A percentile compares a stretch with the other conserved stretches of the same genome.
Conservation (phyloP, 2,113 vertebrate species). For the Halichoeres trimaculatus region DNA sequence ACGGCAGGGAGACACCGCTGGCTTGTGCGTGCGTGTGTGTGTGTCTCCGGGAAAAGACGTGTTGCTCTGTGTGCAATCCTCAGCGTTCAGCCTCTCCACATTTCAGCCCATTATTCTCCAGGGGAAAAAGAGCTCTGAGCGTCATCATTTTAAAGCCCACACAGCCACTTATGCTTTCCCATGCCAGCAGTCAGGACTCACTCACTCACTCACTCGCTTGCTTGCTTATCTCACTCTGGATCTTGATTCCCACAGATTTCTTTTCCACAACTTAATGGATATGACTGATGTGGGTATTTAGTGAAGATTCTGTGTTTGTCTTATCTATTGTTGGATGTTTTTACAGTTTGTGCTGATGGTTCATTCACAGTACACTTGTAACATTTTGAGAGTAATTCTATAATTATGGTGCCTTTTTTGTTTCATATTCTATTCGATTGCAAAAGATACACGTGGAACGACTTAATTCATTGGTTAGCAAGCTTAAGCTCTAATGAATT, state of each 20-base stretch:
- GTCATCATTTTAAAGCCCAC: constrained; percentile 77
- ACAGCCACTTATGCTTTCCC: constrained; percentile 70
- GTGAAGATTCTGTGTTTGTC: neutral
- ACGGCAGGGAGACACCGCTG: constrained; percentile 35
- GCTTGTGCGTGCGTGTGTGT: constrained; percentile 8
- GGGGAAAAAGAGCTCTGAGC: constrained; percentile 65
- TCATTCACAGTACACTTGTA: neutral
- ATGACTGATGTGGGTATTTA: constrained; percentile 11
- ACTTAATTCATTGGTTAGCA: too few species aligned
- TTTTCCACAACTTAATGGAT: constrained; percentile 35
- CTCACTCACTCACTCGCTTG: constrained; percentile 44
- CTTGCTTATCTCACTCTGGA: constrained; percentile 26
- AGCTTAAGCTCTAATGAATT: too few species aligned
- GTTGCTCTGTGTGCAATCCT: constrained; percentile 48
- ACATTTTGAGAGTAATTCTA: too few species aligned
- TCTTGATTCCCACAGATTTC: constrained; percentile 59
- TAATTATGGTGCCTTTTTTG: too few species aligned
- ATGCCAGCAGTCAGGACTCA: constrained; percentile 60
- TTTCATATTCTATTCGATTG: too few species aligned
- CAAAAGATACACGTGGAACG: too few species aligned
- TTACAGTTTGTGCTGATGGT: neutral
- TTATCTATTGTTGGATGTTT: constrained; percentile 1
- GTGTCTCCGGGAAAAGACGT: constrained; percentile 44
- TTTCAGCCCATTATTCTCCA: constrained; percentile 73
- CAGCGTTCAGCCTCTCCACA: constrained; percentile 67